Conservation (phyloP, 2,797 vertebrate species). For the Borostomias antarcticus region DNA sequence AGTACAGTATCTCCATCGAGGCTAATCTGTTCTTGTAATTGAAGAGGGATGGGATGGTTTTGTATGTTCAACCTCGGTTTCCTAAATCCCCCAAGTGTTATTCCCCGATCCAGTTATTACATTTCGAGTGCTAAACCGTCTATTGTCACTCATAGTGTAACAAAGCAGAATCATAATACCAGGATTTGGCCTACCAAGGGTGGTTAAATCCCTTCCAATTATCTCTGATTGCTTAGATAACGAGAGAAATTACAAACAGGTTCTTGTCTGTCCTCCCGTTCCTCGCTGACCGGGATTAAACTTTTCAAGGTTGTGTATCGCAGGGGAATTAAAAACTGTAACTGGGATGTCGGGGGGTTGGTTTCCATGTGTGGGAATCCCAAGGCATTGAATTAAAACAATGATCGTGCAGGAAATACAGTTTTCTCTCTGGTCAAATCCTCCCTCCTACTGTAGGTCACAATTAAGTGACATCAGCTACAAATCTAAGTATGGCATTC, state of each 20-base stretch:
- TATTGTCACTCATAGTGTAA: slow-evolving; percentile 15
- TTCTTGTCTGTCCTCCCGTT: not conserved
- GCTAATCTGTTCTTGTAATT: not conserved
- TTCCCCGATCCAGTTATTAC: slow-evolving; percentile 39
- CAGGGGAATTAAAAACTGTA: not conserved
- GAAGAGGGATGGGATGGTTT: not conserved
- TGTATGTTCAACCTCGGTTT: slow-evolving; percentile 10
- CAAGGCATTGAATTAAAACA: slow-evolving; percentile 79
- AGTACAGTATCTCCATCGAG: not conserved
- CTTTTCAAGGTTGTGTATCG: not conserved
- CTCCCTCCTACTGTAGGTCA: slow-evolving; percentile 80
- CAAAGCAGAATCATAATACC: slow-evolving; percentile 31
- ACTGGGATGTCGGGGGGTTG: too few species aligned
- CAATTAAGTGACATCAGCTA: slow-evolving; percentile 37
- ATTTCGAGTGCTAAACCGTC: slow-evolving; percentile 42
- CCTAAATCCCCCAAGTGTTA: not conserved
- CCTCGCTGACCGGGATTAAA: slow-evolving; percentile 2
- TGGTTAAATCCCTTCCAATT: slow-evolving; percentile 43
- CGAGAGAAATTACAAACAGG: not conserved
- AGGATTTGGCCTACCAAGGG: slow-evolving; percentile 23
- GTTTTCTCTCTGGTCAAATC: slow-evolving; percentile 85
- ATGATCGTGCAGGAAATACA: slow-evolving; percentile 67
- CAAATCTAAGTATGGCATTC: slow-evolving; percentile 73
- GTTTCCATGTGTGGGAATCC: not conserved
- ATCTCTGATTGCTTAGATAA: slow-evolving; percentile 20